Percentiles rank a stretch among this genome's conserved stretches.
Evolutionary conservation across 2,797 vertebrate genomes (phyloP).

Genomic region (Phataginus tetradactyla): DNA sequence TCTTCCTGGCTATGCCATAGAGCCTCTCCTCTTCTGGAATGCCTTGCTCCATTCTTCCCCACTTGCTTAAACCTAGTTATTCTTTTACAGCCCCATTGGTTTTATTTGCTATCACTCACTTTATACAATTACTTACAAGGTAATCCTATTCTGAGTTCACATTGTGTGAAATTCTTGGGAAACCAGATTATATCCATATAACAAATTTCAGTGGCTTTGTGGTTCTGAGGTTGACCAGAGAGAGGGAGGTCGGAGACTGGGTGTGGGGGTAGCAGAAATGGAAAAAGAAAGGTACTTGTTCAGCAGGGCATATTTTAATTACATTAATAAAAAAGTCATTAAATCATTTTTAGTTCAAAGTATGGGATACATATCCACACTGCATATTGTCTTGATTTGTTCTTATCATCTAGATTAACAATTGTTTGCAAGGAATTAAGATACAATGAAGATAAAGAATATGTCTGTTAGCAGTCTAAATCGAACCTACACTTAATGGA

Average conservation of each 20-base stretch:
- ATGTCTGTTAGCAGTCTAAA: not conserved
- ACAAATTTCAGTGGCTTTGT: not conserved
- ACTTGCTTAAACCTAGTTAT: not conserved
- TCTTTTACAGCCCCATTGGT: not conserved
- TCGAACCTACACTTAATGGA: not conserved
- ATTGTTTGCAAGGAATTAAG: not conserved
- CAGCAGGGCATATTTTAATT: not conserved
- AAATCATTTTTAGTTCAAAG: not conserved
- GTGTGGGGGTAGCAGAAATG: accelerated
- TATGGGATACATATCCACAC: not conserved
- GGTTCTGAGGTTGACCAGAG: not conserved
- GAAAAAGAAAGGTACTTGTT: not conserved
- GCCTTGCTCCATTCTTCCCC: not conserved
- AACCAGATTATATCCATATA: not conserved
- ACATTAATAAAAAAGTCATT: not conserved
- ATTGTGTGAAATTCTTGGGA: not conserved
- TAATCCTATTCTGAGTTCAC: not conserved
- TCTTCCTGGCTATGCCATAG: not conserved
- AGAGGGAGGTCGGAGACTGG: not conserved
- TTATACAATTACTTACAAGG: not conserved
- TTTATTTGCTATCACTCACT: not conserved
- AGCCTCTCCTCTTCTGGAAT: not conserved
- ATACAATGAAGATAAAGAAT: not conserved
- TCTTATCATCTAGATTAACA: not conserved
- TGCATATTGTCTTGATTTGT: not conserved